Conservation (phyloP, 2,888 invertebrate genomes). For the Tethea ocularis region DNA sequence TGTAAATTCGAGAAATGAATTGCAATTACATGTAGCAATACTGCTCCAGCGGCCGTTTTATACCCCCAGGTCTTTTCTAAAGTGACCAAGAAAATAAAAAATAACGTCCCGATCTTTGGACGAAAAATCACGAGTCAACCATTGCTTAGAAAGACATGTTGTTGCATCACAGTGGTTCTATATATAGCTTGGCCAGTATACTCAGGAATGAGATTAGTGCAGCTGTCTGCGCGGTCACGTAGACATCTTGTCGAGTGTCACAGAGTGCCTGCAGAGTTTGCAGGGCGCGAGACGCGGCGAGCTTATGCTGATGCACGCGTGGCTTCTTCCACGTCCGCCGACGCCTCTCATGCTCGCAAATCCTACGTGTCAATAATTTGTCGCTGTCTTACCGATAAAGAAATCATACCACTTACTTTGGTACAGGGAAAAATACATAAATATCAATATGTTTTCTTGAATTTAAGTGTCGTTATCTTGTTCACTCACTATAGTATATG, state of each 20-base stretch:
- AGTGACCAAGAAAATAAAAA: neutral
- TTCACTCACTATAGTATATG: neutral
- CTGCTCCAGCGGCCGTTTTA: too few species aligned
- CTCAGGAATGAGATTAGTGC: constrained; percentile 65
- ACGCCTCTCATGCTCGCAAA: constrained; percentile 15
- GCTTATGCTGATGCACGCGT: constrained; percentile 68
- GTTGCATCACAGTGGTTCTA: neutral
- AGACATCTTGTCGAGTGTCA: constrained; percentile 67
- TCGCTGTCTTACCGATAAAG: constrained; percentile 15
- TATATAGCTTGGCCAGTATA: constrained; percentile 28
- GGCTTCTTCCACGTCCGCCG: constrained; percentile 15
- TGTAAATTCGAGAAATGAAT: too few species aligned
- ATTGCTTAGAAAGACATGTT: neutral
- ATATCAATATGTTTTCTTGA: constrained; percentile 25
- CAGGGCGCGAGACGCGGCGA: constrained; percentile 25
- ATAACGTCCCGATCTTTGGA: neutral
- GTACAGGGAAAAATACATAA: constrained; percentile 17
- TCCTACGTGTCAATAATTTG: constrained; percentile 39
- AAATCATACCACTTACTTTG: neutral
- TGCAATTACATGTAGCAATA: too few species aligned
- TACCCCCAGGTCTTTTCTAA: too few species aligned
- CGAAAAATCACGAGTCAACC: neutral
- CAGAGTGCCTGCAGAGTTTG: constrained; percentile 41
- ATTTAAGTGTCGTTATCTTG: neutral
- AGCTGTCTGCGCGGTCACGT: constrained; percentile 78